Percentiles rank a stretch among this genome's conserved stretches.
phyloP scores from a whole-genome alignment of 2,888 invertebrate genomes.

The Adineta ricciae region DNA sequence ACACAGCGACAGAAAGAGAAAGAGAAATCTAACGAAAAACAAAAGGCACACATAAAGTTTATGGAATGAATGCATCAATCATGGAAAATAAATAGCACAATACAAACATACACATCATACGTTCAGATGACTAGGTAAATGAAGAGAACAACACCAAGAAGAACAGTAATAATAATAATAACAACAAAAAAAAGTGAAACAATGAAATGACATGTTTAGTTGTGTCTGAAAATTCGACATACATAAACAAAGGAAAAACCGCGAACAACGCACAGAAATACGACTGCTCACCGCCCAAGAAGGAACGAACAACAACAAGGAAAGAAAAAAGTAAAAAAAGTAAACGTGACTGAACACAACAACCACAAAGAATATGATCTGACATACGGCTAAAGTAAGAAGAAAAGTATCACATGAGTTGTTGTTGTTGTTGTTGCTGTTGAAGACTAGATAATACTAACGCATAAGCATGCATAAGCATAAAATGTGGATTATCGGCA shows the following conservation, averaged over 20 bases:
- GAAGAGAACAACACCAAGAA: background rate
- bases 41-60: constrained; percentile 15
- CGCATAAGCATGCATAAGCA: constrained; percentile 5
- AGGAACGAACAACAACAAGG: background rate
- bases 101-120: constrained; percentile 13
- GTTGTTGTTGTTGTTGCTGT: background rate
- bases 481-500: constrained; percentile 3
- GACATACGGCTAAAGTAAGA: constrained; percentile 9
- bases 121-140: constrained; percentile 12
- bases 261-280: constrained; percentile 12
- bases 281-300: background rate
- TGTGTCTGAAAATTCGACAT: background rate
- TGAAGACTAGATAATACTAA: constrained; percentile 5
- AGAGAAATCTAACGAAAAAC: background rate
- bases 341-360: constrained; percentile 5
- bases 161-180: background rate
- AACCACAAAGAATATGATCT: background rate
- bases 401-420: constrained; percentile 1
- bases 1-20: background rate
- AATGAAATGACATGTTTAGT: background rate
- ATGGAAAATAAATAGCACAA: constrained; percentile 9
- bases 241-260: background rate
- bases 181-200: background rate
- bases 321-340: background rate
- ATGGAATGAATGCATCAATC: constrained; percentile 15